Base-by-base conservation (phyloP, 2,113 vertebrate species). In the Cricetomys ansorgei region DNA sequence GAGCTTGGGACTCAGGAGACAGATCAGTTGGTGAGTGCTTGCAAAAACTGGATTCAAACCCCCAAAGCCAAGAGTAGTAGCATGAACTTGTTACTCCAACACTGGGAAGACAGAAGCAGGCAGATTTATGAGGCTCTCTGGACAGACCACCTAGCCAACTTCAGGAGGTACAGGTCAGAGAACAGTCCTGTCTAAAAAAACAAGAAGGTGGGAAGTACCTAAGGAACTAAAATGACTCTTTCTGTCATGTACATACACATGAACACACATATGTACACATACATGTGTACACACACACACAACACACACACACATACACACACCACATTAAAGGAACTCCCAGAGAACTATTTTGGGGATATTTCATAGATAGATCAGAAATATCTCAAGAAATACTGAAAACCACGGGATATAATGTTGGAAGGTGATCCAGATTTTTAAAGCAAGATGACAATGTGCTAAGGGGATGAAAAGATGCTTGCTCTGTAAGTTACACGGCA, bases 371-470 rank as follows among this genome's bases (percentile, higher is more conserved):
- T 70, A 53, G 70, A 31, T 69, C 34, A 87, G 84, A 88, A 88
- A 31, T 88, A 88, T 11, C 53, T 70, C 31, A 27, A 50, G 69
- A 76, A 76, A 86, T 53, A n/a, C 1, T 57, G 45, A 86, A 77
- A 48, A 34, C 69, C 86, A 88, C 76, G 87, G 21, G 21, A 70
- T 55, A 40, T 64, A 73, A 88, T 65, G 6, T 40, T 80, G 53
- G 50, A 90, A 94, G 57, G 1, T 0, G 48, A 84, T 87, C 23
- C 55, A 84, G 31, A 83, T 59, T 92, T 70, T 40, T 55, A 93
- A 96, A 94, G 57, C 37, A 95, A 34, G 45, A 64, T 85, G 69
- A 83, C 59, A 96, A 29, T 21, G 48, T 84, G 40, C 55, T 62
- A 89, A 77, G 88, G 29, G n/a, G 55, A 77, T 88, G 45, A 81